These are phyloP conservation scores for Acrobasis consociella DNA, from an alignment of 2,888 invertebrate genomes.

Conservation along the genomic window DNA sequence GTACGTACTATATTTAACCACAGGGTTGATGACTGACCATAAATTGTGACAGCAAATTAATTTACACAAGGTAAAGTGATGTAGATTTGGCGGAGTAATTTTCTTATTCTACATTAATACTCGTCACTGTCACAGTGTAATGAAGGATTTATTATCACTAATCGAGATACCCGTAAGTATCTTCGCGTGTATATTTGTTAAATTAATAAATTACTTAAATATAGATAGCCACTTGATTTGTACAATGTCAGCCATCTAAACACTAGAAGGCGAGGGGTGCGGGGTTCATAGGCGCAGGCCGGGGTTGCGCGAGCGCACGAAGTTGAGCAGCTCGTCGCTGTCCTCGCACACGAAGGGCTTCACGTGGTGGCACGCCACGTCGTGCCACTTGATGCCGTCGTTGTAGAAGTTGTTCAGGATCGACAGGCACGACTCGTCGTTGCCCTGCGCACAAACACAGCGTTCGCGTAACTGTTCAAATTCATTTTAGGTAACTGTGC, in stretches of 20 bases:
- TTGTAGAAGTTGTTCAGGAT: conserved; percentile 96
- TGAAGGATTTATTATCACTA: conserved; percentile 25
- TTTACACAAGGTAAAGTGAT: conserved; percentile 19
- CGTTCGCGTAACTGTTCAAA: conserved; percentile 9
- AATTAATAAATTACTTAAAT: conserved; percentile 77
- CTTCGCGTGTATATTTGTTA: conserved; percentile 40
- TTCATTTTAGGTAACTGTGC: conserved; percentile 2
- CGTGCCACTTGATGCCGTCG: conserved; percentile 93
- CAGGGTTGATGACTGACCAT: conserved; percentile 52
- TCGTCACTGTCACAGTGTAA: conserved; percentile 30
- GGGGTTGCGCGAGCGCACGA: conserved; percentile 94
- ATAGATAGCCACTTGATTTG: conserved; percentile 68
- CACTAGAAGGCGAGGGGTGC: conserved; percentile 51
- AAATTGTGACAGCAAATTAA: conserved; percentile 31
- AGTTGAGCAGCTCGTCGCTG: conserved; percentile 94
- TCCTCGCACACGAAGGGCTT: conserved; percentile 96
- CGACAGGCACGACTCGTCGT: conserved; percentile 94
- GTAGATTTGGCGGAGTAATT: conserved; percentile 10
- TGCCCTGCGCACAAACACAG: conserved; percentile 82
- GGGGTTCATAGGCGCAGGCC: conserved; percentile 87
- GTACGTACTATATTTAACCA: conserved; percentile 39
- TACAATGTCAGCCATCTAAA: conserved; percentile 74
- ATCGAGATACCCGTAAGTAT: conserved; percentile 23
- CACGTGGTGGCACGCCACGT: conserved; percentile 92
- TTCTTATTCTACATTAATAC: conserved; percentile 18